phyloP scores from a whole-genome alignment of 2,113 vertebrate genomes.

The rat (Rattus norvegicus) region DNA sequence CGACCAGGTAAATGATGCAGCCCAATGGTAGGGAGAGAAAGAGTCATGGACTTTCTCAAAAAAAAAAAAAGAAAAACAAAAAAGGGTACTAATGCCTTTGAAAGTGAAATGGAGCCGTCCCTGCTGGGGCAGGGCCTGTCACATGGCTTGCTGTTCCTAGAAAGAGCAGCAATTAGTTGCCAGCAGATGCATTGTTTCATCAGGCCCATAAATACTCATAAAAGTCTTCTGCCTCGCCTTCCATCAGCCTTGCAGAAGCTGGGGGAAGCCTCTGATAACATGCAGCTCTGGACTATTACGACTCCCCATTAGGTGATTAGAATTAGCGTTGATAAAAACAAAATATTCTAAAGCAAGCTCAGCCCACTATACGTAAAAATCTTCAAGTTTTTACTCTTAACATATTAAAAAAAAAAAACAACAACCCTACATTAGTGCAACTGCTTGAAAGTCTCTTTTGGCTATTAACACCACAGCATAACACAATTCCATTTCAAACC shows the following conservation, averaged over 20 bases:
- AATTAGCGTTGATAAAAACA: slow-evolving; percentile 54
- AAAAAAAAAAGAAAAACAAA: neutral
- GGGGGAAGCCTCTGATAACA: slow-evolving; percentile 36
- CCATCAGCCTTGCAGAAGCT: slow-evolving; percentile 68
- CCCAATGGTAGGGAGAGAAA: neutral
- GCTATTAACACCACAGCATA: slow-evolving; percentile 47
- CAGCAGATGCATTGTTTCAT: slow-evolving; percentile 85
- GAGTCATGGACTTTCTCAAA: slow-evolving; percentile 14
- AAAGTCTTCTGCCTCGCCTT: slow-evolving; percentile 81
- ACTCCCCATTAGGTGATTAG: slow-evolving; percentile 56
- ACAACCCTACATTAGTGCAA: neutral
- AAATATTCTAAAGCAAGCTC: slow-evolving; percentile 53
- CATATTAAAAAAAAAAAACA: slow-evolving; percentile 19
- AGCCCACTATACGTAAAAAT: slow-evolving; percentile 28
- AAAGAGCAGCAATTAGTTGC: slow-evolving; percentile 85
- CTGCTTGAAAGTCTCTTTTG: slow-evolving; percentile 50
- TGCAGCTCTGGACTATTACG: slow-evolving; percentile 3
- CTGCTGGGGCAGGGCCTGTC: slow-evolving; percentile 72
- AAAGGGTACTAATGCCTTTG: slow-evolving; percentile 69
- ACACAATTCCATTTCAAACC: slow-evolving; percentile 61
- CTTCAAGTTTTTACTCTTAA: slow-evolving; percentile 23
- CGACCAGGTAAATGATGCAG: neutral
- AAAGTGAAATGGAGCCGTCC: slow-evolving; percentile 63
- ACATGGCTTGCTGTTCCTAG: slow-evolving; percentile 84
- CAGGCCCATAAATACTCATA: slow-evolving; percentile 83